Conservation (phyloP, 2,113 vertebrate species). For the Dromiciops gliroides region DNA sequence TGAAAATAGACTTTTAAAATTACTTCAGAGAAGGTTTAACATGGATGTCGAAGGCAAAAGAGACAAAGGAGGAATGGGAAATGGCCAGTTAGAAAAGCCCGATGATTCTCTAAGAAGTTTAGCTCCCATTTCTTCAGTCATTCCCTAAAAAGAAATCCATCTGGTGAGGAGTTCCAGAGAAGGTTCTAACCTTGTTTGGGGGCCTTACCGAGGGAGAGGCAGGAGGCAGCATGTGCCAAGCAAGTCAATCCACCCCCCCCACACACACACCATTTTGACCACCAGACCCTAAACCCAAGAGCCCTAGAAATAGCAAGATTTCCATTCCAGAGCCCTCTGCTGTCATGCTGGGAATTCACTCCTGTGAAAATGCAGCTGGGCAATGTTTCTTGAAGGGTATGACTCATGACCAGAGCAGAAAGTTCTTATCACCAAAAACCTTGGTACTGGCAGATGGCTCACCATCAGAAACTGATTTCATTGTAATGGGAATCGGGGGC, state of each 20-base stretch:
- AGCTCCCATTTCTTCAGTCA: neutral
- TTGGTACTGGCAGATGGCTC: neutral
- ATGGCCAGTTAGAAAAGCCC: neutral
- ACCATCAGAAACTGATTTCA: neutral
- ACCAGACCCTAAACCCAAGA: neutral
- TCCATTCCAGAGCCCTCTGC: neutral
- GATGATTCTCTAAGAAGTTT: neutral
- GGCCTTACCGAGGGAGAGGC: no score
- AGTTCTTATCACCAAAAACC: neutral
- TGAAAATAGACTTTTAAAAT: conserved; percentile 13
- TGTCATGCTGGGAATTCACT: neutral
- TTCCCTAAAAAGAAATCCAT: neutral
- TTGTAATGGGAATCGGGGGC: no score
- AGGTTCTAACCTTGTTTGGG: neutral
- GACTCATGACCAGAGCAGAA: neutral
- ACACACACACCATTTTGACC: neutral
- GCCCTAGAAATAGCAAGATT: no score
- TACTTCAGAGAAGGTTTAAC: neutral
- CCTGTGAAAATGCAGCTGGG: neutral
- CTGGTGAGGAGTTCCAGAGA: neutral
- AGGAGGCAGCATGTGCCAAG: no score
- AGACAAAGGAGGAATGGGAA: neutral
- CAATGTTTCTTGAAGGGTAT: neutral
- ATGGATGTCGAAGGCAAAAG: neutral
- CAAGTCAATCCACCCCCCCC: neutral